Evolutionary conservation across 2,113 vertebrate species (phyloP), one percentile per base, ranked within the genome.

Genomic region (Polyodon spathula): DNA sequence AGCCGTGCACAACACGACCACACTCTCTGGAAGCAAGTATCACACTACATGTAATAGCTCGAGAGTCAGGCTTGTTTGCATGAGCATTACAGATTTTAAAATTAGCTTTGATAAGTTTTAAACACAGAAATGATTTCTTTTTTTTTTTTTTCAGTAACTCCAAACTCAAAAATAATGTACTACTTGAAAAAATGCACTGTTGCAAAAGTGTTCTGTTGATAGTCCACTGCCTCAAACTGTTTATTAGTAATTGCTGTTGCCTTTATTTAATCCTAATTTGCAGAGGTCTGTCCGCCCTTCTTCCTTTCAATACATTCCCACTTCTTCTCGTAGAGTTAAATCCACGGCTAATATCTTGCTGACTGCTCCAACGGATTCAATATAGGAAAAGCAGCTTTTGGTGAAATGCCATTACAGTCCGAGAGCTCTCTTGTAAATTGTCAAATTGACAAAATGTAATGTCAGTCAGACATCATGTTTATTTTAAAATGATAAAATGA

Each of bases 381-480:
- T 71, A 65, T 71, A 82, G 85, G 82, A 81, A 90, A 93, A 89
- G 86, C 68, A 79, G 84, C 78, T 82, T 89, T 90, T 72, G 67
- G 75, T 78, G 73, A 80, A 87, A 83, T 80, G 77, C 78, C 79
- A 83, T 89, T 90, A 80, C 71, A 81, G 75, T 73, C 81, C 78
- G 85, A 86, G 78, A 86, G 81, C 78, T 83, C 85, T 84, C 76
- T 82, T 71, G 72, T 75, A 87, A 83, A 86, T 80, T 86, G 71
- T 66, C 74, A 85, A 69, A 75, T 77, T 65, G 63, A 65, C 73
- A 51, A 73, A 79, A 74, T 82, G 76, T 71, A 73, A 73, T 5
- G 60, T 77, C 70, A 75, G 70, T 70, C 68, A 80, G 65, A 77
- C 68, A 68, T 70, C 66, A 50, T 78, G 77, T 80, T 87, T 82